phyloP scores from a whole-genome alignment of 2,888 invertebrate genomes.

The Nudaria mundana region DNA sequence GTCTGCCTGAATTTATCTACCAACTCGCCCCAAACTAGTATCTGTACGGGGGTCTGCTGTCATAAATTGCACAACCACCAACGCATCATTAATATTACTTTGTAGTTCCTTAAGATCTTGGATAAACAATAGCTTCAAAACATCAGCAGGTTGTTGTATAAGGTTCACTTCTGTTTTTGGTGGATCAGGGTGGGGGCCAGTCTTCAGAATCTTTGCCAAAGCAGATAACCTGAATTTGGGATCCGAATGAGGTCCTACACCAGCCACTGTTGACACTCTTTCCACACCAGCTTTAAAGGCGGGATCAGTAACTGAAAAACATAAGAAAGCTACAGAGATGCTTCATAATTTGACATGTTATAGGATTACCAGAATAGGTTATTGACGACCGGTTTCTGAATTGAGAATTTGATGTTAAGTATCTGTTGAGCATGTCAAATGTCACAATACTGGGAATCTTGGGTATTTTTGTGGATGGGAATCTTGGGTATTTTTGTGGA shows the following conservation, averaged over 20 bases:
- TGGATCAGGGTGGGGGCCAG: conserved; percentile 88
- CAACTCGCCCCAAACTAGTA: conserved; percentile 95
- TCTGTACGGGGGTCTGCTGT: conserved; percentile 99
- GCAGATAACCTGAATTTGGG: conserved; percentile 73
- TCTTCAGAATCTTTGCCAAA: conserved; percentile 89
- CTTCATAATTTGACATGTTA: no score
- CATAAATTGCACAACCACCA: conserved; percentile 94
- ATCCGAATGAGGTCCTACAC: conserved; percentile 70
- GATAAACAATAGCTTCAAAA: conserved; percentile 89
- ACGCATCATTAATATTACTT: conserved; percentile 95
- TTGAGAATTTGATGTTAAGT: no score
- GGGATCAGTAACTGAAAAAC: conserved; percentile 87
- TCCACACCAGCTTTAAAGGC: conserved; percentile 93
- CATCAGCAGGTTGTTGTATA: conserved; percentile 80
- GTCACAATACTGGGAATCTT: no score
- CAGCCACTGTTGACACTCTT: conserved; percentile 85
- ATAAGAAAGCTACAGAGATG: no score
- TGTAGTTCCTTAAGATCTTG: conserved; percentile 93
- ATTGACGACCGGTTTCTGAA: no score
- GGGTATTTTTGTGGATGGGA: no score
- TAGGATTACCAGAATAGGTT: no score
- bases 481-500: no score
- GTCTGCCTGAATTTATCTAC: conserved; percentile 64
- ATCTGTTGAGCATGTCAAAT: no score
- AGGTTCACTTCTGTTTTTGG: conserved; percentile 52